phyloP scores from a whole-genome alignment of 2,888 invertebrate species.

The Cheilosia vulpina region DNA sequence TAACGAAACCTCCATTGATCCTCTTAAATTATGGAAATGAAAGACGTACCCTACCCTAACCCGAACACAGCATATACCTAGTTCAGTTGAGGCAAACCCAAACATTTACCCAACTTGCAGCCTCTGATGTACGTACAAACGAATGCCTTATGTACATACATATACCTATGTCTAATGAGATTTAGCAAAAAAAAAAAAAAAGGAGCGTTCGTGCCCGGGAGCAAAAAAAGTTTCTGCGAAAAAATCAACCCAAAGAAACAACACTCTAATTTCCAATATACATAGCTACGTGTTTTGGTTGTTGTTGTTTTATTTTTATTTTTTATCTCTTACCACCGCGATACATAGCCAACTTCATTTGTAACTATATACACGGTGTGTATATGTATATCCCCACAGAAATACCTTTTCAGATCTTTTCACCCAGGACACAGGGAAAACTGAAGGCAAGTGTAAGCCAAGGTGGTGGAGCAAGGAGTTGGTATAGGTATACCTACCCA shows the following conservation, averaged over 20 bases:
- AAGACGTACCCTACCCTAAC: not conserved
- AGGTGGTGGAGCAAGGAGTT: constrained; percentile 8
- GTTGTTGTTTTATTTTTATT: constrained; percentile 17
- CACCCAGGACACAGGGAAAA: constrained; percentile 9
- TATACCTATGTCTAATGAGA: not conserved
- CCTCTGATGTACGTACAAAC: not conserved
- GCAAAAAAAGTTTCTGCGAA: constrained; percentile 14
- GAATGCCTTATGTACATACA: not conserved
- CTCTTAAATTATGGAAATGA: constrained; percentile 1
- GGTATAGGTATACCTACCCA: constrained; percentile 9
- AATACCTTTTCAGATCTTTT: constrained; percentile 39
- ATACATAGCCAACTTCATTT: constrained; percentile 41
- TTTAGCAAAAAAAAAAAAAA: not conserved
- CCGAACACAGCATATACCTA: not conserved
- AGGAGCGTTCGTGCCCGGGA: constrained; percentile 15
- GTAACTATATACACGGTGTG: constrained; percentile 21
- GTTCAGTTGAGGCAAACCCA: not conserved
- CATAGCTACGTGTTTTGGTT: constrained; percentile 23
- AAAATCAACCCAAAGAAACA: constrained; percentile 12
- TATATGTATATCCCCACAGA: constrained; percentile 39
- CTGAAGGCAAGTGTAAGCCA: not conserved
- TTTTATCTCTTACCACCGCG: constrained; percentile 17
- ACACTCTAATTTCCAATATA: constrained; percentile 49
- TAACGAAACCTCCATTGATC: not conserved
- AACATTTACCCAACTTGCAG: not conserved